Base-by-base conservation (phyloP, 2,113 vertebrate species). In the Syngnathoides biaculeatus region DNA sequence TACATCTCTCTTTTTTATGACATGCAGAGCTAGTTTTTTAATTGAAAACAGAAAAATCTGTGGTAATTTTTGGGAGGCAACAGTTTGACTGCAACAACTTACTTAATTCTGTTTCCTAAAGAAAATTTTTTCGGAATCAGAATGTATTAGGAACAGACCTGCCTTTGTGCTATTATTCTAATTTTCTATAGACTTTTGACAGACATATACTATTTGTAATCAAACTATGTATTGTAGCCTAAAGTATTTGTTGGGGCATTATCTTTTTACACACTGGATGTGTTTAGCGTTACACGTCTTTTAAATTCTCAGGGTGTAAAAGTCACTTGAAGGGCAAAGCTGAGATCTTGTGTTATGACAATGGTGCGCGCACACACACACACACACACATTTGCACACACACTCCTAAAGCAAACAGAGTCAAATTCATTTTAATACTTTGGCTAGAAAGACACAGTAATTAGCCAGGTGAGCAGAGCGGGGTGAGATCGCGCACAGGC, bases 381-480 rank as follows among this genome's bases (percentile, higher is more conserved):
- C 57, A 38, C 56, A 35, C 27, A 19, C 55, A 19, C 14, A 17
- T n/a, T n/a, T n/a, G n/a, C 5, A 27, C 26, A 35, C 27, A 35
- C 8, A 58, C 55, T 15, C 35, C 15, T 38, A 27, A 38, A 84
- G 78, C 80, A 81, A 86, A 83, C 64, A 74, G 39, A 84, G 69
- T 71, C 61, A 12, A 69, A 76, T 72, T 84, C 53, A 71, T 85
- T 83, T 82, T 80, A 64, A 43, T 87, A 78, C 81, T 62, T 74
- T 75, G 72, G 67, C 85, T 77, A 67, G 67, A 86, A 71, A 87
- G 86, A 82, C 83, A 73, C 83, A 79, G 84, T 88, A 90, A 90
- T 90, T 90, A 90, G 85, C 75, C 88, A 89, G 86, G 85, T 89
- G 82, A 87, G 73, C 69, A 57, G 76, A 82, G 76, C 62, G 6